A percentile compares a stretch with the other conserved stretches of the same genome.
Conservation (phyloP, 2,888 invertebrate genomes). For the Pristionchus arcanus region DNA sequence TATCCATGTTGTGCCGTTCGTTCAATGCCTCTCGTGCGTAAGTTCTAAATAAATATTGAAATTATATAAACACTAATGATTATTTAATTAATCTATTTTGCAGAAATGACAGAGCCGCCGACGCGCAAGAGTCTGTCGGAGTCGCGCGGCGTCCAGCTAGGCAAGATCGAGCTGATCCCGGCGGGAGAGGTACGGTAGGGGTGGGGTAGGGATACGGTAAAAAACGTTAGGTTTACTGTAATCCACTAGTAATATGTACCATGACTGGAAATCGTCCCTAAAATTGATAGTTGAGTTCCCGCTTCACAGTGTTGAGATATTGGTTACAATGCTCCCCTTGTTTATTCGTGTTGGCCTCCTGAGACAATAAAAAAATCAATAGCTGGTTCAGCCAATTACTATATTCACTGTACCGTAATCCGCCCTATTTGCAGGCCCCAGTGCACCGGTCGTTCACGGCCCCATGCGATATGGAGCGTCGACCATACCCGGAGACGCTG, state of each 20-base stretch:
- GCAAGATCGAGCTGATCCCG: conserved; percentile 28
- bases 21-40: no score
- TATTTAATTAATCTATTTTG: neutral
- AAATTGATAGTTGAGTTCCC: no score
- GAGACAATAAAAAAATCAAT: neutral
- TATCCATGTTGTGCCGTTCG: no score
- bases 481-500: neutral
- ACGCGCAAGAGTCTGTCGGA: conserved; percentile 24
- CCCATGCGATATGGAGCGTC: conserved; percentile 17
- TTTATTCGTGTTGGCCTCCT: neutral
- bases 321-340: neutral
- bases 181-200: conserved; percentile 39
- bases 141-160: conserved; percentile 26
- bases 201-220: neutral
- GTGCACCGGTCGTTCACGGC: conserved; percentile 30
- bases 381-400: neutral
- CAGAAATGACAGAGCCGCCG: conserved; percentile 2
- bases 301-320: no score
- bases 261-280: no score
- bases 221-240: neutral
- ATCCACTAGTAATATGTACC: no score
- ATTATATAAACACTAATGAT: neutral
- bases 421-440: neutral
- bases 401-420: neutral
- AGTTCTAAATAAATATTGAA: neutral